A percentile compares a stretch with the other conserved stretches of the same genome.
Conservation (phyloP, 1,140 invertebrate genomes). For the Drosophila leontia region DNA sequence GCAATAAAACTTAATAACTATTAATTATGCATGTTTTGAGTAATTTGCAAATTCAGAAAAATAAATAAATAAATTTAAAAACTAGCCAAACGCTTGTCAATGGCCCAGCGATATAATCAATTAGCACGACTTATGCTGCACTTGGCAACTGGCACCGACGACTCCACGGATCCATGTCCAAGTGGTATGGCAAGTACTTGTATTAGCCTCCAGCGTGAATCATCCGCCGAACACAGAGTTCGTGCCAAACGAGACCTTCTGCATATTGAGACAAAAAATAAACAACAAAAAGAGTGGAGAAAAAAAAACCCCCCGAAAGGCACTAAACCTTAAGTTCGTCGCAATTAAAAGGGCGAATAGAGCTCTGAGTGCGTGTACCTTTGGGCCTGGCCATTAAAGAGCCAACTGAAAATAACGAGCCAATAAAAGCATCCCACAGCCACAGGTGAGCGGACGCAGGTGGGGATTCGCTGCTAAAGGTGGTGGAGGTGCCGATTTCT, state of each 20-base stretch:
- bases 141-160: conserved; percentile 53
- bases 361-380: conserved; percentile 47
- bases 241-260: conserved; percentile 81
- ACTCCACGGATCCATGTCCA: conserved; percentile 56
- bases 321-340: conserved; percentile 49
- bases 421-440: conserved; percentile 68
- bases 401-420: conserved; percentile 73
- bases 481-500: conserved; percentile 3
- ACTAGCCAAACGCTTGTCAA: conserved; percentile 66
- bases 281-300: conserved; percentile 14
- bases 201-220: conserved; percentile 69
- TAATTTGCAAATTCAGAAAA: conserved; percentile 59
- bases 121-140: conserved; percentile 82
- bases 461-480: conserved; percentile 15
- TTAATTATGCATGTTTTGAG: conserved; percentile 81
- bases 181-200: conserved; percentile 55
- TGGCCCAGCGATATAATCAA: conserved; percentile 73
- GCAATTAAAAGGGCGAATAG: conserved; percentile 76
- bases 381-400: conserved; percentile 56
- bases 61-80: conserved; percentile 42
- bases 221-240: conserved; percentile 65
- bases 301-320: conserved; percentile 24
- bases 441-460: conserved; percentile 48
- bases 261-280: conserved; percentile 59
- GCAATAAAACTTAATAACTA: conserved; percentile 66